A percentile compares a stretch with the other conserved stretches of the same genome.
Evolutionary conservation across 2,113 vertebrate species (phyloP).

Genomic region (Aramus guarauna): DNA sequence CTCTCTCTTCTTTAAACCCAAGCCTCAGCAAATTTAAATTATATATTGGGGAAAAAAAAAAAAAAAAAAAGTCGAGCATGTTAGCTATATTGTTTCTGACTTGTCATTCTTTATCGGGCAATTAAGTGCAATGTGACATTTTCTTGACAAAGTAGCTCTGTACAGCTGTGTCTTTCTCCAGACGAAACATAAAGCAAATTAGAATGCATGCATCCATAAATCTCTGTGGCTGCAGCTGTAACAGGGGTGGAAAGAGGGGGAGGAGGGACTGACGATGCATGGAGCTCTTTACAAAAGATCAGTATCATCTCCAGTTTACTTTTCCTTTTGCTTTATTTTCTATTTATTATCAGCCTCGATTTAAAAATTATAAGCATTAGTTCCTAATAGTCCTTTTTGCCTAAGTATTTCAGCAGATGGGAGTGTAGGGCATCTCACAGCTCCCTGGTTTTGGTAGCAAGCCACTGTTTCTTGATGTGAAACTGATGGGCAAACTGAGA

Average conservation of each 20-base stretch:
- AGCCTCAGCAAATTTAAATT: neutral
- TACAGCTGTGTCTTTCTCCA: slow-evolving; percentile 50
- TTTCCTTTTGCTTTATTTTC: neutral
- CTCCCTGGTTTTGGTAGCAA: neutral
- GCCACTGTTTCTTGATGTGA: neutral
- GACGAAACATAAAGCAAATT: slow-evolving; percentile 33
- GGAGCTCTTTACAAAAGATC: neutral
- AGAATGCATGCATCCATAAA: slow-evolving; percentile 16
- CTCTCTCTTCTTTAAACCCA: neutral
- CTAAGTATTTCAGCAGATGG: neutral
- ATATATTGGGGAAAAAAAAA: neutral
- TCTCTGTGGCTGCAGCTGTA: slow-evolving; percentile 35
- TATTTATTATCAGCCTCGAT: neutral
- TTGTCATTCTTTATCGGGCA: slow-evolving; percentile 46
- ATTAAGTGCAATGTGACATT: slow-evolving; percentile 56
- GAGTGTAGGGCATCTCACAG: neutral
- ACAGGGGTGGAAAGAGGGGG: neutral
- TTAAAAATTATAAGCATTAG: neutral
- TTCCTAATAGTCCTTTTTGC: neutral
- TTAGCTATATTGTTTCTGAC: neutral
- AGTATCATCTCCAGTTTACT: neutral
- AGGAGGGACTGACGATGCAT: neutral
- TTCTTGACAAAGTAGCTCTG: slow-evolving; percentile 32
- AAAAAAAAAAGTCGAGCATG: neutral
- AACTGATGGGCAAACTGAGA: neutral